These are phyloP conservation scores for Zophobas atratus DNA, from an alignment of 1,140 invertebrate species.

Conservation along the genomic window DNA sequence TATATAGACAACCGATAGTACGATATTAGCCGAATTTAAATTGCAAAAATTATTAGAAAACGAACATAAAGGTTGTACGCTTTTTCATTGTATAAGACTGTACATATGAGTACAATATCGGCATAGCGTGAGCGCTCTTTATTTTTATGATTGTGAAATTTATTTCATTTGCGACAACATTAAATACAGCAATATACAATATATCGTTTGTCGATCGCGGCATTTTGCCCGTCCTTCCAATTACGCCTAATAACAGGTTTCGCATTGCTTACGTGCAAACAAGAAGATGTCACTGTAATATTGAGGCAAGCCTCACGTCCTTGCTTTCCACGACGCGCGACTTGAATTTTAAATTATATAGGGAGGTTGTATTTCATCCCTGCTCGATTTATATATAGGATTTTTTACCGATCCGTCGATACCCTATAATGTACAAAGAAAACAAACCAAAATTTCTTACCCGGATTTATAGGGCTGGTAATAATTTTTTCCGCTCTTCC, in stretches of 20 bases:
- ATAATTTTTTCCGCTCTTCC: conserved; percentile 1
- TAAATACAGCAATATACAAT: too few species aligned
- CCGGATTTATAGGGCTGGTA: conserved; percentile 12
- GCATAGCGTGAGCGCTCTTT: too few species aligned
- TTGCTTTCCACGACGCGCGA: background rate
- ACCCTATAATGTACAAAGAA: conserved; percentile 20
- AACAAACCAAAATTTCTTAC: conserved; percentile 10
- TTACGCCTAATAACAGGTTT: conserved; percentile 31
- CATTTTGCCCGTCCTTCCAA: conserved; percentile 14
- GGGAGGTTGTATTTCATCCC: conserved; percentile 17
- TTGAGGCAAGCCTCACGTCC: conserved; percentile 14
- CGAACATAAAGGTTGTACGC: too few species aligned
- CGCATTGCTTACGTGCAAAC: conserved; percentile 27
- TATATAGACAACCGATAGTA: too few species aligned
- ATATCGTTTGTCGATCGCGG: background rate
- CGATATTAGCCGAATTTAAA: too few species aligned
- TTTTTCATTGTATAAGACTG: too few species aligned
- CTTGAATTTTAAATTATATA: conserved; percentile 31
- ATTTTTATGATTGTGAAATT: too few species aligned
- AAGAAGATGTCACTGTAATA: conserved; percentile 26
- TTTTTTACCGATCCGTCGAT: conserved; percentile 25
- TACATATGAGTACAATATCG: too few species aligned
- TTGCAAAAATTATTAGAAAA: too few species aligned
- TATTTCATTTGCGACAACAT: too few species aligned
- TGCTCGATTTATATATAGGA: conserved; percentile 20